These are phyloP conservation scores for Melitaea athalia DNA, from an alignment of 2,888 invertebrate species.

Conservation along the genomic window DNA sequence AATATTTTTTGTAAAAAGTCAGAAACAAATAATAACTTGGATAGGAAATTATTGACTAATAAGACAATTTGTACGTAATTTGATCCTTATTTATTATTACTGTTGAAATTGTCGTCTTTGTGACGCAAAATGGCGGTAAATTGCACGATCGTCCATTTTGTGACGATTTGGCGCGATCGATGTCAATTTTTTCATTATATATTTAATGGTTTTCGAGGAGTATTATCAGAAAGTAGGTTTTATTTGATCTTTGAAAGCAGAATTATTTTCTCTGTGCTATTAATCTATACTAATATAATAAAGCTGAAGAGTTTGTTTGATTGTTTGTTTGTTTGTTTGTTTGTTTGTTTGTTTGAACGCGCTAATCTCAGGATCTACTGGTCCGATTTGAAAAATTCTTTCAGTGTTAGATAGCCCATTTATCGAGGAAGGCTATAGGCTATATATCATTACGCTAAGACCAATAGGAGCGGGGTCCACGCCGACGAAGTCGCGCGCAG, in stretches of 20 bases:
- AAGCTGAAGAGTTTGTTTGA: too few relatives aligned
- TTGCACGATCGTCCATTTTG: constrained; percentile 28
- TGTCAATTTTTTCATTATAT: constrained; percentile 28
- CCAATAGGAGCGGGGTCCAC: too few relatives aligned
- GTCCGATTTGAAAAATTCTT: too few relatives aligned
- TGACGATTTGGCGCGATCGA: constrained; percentile 32
- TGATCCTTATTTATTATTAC: constrained; percentile 40
- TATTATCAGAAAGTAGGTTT: not conserved
- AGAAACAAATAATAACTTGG: not conserved
- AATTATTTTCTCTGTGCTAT: too few relatives aligned
- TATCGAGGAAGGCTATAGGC: too few relatives aligned
- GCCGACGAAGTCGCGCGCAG: too few relatives aligned
- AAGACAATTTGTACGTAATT: constrained; percentile 19
- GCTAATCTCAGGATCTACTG: too few relatives aligned
- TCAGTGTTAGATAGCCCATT: too few relatives aligned
- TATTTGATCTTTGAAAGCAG: not conserved
- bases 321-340: too few relatives aligned
- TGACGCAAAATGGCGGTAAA: constrained; percentile 35
- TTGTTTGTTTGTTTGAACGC: too few relatives aligned
- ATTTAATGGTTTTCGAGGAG: constrained; percentile 29
- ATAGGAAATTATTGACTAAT: constrained; percentile 4
- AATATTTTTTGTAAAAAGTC: not conserved
- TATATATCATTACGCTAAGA: too few relatives aligned
- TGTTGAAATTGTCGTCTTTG: constrained; percentile 36
- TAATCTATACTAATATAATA: too few relatives aligned